phyloP scores from a whole-genome alignment of 2,888 invertebrate species.

The Drosophila limbata region DNA sequence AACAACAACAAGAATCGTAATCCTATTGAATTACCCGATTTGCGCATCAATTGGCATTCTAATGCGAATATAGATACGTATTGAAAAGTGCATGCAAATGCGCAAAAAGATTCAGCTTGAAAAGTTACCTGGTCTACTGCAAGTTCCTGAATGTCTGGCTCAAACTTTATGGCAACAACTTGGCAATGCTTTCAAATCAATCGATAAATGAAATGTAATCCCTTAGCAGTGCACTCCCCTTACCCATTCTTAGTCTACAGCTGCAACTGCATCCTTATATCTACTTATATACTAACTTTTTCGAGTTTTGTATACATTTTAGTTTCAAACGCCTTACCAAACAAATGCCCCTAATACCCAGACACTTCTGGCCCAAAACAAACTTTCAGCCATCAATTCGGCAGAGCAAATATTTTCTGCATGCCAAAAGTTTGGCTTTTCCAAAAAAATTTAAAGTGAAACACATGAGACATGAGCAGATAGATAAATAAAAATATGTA shows the following conservation, averaged over 20 bases:
- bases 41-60: conserved; percentile 68
- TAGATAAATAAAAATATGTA: too few species aligned
- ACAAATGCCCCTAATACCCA: background rate
- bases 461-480: conserved; percentile 10
- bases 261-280: conserved; percentile 32
- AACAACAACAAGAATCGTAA: conserved; percentile 35
- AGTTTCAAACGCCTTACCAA: conserved; percentile 40
- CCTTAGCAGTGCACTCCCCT: conserved; percentile 31
- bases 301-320: conserved; percentile 54
- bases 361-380: conserved; percentile 17
- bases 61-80: conserved; percentile 62
- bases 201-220: conserved; percentile 78
- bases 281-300: conserved; percentile 38
- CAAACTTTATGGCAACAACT: conserved; percentile 60
- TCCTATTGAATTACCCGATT: conserved; percentile 74
- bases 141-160: conserved; percentile 17
- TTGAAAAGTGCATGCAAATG: conserved; percentile 63
- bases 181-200: conserved; percentile 61
- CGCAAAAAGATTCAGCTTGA: conserved; percentile 61
- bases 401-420: conserved; percentile 46
- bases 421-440: conserved; percentile 61
- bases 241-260: background rate
- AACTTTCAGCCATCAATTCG: conserved; percentile 63
- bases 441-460: conserved; percentile 9
- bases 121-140: conserved; percentile 55